phyloP scores from a whole-genome alignment of 2,888 invertebrate species.

The Ophion obscuratus region DNA sequence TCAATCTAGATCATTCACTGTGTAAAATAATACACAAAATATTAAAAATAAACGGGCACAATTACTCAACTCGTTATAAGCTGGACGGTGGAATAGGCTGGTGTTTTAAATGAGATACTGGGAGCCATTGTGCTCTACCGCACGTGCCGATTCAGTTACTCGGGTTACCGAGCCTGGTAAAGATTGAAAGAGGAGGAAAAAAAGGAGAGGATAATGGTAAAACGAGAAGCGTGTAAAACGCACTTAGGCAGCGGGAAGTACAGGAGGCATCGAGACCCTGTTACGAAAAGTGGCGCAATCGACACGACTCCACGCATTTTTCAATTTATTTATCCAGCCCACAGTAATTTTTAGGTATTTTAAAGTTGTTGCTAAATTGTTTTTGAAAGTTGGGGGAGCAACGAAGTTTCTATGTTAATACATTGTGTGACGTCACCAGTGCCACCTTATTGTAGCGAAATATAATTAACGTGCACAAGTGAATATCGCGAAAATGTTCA shows the following conservation, averaged over 20 bases:
- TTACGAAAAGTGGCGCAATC: background rate
- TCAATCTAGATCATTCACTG: background rate
- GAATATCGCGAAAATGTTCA: too few relatives aligned
- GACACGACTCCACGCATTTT: too few relatives aligned
- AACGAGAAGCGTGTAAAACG: constrained; percentile 16
- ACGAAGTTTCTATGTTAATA: too few relatives aligned
- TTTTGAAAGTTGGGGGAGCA: too few relatives aligned
- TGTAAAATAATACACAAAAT: constrained; percentile 6
- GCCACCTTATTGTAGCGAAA: too few relatives aligned
- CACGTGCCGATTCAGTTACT: constrained; percentile 74
- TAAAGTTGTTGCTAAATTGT: too few relatives aligned
- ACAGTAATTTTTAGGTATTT: too few relatives aligned
- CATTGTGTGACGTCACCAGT: too few relatives aligned
- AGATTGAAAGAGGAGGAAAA: constrained; percentile 60
- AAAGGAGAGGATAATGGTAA: constrained; percentile 44
- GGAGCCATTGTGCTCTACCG: constrained; percentile 51
- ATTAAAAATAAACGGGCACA: constrained; percentile 25
- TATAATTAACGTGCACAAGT: too few relatives aligned
- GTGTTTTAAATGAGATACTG: constrained; percentile 47
- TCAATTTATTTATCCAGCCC: too few relatives aligned
- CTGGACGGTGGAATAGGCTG: constrained; percentile 19
- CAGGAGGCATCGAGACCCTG: constrained; percentile 1
- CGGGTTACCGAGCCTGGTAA: constrained; percentile 59
- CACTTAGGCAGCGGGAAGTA: background rate
- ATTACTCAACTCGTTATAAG: constrained; percentile 61